Percentiles rank a stretch among this genome's conserved stretches.
Conservation (phyloP, 1,140 invertebrate genomes). For the honey bee (Apis mellifera) region DNA sequence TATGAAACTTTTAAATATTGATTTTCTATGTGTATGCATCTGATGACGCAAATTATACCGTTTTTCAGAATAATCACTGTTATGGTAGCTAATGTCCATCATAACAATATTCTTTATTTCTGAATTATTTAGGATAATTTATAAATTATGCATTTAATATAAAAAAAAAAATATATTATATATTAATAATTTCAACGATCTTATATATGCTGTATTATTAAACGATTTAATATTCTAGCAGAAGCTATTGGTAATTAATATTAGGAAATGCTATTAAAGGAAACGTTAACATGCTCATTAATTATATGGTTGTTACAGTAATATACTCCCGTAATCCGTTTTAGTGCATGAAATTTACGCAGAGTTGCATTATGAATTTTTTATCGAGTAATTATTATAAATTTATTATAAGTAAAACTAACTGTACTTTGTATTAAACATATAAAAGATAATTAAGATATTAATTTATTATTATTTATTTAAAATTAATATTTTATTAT, state of each 20-base stretch:
- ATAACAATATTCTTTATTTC: too few relatives aligned
- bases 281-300: neutral
- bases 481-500: too few relatives aligned
- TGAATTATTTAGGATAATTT: too few relatives aligned
- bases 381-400: neutral
- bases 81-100: too few relatives aligned
- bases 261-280: neutral
- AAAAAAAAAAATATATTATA: too few relatives aligned
- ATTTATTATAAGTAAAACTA: neutral
- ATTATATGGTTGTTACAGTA: neutral
- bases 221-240: neutral
- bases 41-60: too few relatives aligned
- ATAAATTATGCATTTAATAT: too few relatives aligned
- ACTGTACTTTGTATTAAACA: neutral
- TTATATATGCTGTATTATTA: neutral
- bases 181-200: neutral
- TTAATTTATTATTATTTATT: too few relatives aligned
- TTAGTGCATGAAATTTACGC: neutral
- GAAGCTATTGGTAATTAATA: neutral
- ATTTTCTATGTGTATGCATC: too few relatives aligned
- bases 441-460: too few relatives aligned
- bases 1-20: neutral
- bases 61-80: too few relatives aligned
- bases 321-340: neutral
- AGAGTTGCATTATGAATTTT: neutral